Evolutionary conservation across 1,140 invertebrate genomes (phyloP).

Genomic region (Drosophila quadrilineata): DNA sequence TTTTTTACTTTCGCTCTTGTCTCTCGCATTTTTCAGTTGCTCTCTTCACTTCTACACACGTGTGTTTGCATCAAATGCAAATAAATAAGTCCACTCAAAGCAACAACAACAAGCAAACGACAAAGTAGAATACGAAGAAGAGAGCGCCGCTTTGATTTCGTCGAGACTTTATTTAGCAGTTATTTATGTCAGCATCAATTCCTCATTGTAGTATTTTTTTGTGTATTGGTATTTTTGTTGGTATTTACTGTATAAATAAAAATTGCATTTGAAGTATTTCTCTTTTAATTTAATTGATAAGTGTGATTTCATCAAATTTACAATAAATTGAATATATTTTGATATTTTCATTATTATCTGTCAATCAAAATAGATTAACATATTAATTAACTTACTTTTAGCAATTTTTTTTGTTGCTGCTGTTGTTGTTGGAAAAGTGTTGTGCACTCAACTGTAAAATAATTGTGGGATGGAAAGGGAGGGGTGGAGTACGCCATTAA

Average conservation of each 20-base stretch:
- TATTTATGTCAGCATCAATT: conserved; percentile 32
- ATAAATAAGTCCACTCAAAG: conserved; percentile 63
- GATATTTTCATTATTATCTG: neutral
- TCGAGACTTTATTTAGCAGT: conserved; percentile 26
- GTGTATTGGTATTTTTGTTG: too few species aligned
- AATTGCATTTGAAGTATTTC: neutral
- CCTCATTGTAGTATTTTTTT: too few species aligned
- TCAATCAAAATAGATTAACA: neutral
- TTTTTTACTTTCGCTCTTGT: conserved; percentile 24
- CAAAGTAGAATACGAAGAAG: too few species aligned
- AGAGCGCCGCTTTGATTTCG: conserved; percentile 11
- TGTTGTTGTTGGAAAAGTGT: too few species aligned
- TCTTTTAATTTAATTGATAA: neutral
- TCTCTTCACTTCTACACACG: conserved; percentile 1
- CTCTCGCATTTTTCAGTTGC: neutral
- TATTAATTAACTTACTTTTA: neutral
- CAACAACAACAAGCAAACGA: conserved; percentile 37
- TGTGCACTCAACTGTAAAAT: neutral
- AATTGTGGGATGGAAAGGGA: neutral
- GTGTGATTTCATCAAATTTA: neutral
- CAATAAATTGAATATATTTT: neutral
- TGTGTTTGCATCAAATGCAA: conserved; percentile 15
- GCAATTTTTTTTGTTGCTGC: neutral
- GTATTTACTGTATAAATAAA: too few species aligned
- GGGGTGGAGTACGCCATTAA: neutral